Conservation (phyloP, 2,113 vertebrate species). For the Cardinalis cardinalis region DNA sequence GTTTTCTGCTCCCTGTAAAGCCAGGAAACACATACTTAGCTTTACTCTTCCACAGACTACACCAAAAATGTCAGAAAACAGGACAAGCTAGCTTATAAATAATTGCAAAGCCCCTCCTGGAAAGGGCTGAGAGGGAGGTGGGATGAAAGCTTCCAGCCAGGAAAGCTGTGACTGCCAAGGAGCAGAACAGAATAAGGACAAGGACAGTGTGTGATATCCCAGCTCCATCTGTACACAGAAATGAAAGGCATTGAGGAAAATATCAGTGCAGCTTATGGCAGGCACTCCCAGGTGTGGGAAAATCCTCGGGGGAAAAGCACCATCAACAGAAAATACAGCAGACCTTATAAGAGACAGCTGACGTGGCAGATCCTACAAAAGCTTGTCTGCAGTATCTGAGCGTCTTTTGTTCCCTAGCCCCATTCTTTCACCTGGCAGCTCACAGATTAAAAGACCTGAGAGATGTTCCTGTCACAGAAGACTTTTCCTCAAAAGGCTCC, state of each 20-base stretch:
- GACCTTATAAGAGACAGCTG: constrained; percentile 57
- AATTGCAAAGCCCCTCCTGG: constrained; percentile 41
- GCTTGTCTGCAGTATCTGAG: constrained; percentile 46
- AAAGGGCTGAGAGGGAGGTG: constrained; percentile 24
- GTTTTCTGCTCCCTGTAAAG: not conserved
- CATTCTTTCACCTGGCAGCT: constrained; percentile 65
- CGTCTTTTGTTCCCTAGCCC: constrained; percentile 54
- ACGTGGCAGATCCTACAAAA: constrained; percentile 58
- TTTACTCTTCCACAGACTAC: not conserved
- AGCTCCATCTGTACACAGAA: constrained; percentile 49
- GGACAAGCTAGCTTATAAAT: constrained; percentile 44
- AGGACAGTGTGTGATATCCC: constrained; percentile 36
- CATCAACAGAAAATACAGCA: constrained; percentile 56
- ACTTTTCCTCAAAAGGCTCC: constrained; percentile 54
- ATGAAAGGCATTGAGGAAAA: constrained; percentile 49
- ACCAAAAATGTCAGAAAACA: constrained; percentile 19
- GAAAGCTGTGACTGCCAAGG: constrained; percentile 36
- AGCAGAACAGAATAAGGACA: constrained; percentile 49
- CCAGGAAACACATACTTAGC: not conserved
- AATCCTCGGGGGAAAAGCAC: constrained; percentile 45
- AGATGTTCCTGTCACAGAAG: constrained; percentile 40
- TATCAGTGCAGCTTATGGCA: constrained; percentile 42
- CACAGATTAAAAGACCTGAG: constrained; percentile 51
- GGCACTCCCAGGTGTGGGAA: constrained; percentile 48
- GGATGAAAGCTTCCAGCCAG: constrained; percentile 46